Conservation (phyloP, 2,888 invertebrate genomes). For the Aromia moschata region DNA sequence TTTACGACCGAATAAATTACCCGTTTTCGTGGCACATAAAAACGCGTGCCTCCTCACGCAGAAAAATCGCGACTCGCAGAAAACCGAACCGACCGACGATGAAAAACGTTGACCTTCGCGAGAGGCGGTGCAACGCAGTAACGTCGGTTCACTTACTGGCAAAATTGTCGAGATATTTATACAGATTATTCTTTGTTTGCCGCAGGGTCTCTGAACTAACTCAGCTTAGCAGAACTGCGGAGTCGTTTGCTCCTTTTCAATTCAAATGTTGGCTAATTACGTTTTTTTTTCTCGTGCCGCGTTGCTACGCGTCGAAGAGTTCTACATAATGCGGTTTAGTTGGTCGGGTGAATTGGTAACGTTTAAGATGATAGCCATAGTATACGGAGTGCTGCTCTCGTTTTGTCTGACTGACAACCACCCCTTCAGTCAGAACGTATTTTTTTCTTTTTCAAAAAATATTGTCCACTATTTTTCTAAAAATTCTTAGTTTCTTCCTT, state of each 20-base stretch:
- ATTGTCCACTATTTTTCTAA: too few species aligned
- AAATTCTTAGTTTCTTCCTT: too few species aligned
- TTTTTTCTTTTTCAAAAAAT: too few species aligned
- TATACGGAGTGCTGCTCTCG: too few species aligned
- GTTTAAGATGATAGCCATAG: too few species aligned
- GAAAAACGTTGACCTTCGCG: neutral
- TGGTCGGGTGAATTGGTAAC: too few species aligned
- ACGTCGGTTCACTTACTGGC: constrained; percentile 15
- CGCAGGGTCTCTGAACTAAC: constrained; percentile 33
- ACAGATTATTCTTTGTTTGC: constrained; percentile 24
- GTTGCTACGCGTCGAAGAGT: constrained; percentile 26
- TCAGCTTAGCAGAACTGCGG: constrained; percentile 29
- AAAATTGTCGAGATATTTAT: constrained; percentile 19
- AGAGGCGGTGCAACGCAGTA: constrained; percentile 8
- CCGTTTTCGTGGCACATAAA: too few species aligned
- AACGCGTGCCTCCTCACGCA: neutral
- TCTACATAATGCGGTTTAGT: too few species aligned
- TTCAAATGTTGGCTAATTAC: constrained; percentile 33
- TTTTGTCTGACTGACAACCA: too few species aligned
- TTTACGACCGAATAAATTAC: too few species aligned
- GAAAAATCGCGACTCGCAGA: neutral
- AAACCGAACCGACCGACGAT: neutral
- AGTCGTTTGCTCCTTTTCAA: constrained; percentile 32
- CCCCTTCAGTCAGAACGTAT: too few species aligned
- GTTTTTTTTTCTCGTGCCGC: constrained; percentile 8